Percentiles rank a stretch among this genome's conserved stretches.
phyloP scores from a whole-genome alignment of 2,113 vertebrate genomes.

The Ranitomeya imitator region DNA sequence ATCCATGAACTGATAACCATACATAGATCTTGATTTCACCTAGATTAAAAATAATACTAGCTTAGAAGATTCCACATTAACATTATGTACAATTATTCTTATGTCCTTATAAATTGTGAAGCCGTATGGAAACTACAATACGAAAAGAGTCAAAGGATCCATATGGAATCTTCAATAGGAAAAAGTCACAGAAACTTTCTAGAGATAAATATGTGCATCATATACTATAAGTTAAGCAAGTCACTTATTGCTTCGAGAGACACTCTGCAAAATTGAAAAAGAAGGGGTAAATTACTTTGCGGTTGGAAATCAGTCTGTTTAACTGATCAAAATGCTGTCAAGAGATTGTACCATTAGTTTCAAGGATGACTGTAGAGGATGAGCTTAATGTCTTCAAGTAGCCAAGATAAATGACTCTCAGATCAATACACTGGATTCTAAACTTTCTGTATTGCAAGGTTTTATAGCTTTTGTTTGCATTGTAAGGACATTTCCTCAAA shows the following conservation, averaged over 20 bases:
- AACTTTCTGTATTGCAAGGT: constrained; percentile 40
- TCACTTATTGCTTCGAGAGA: constrained; percentile 60
- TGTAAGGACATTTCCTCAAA: constrained; percentile 58
- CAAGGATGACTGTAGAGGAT: constrained; percentile 53
- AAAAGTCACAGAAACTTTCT: constrained; percentile 10
- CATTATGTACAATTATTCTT: too few species aligned
- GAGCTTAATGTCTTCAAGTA: constrained; percentile 59
- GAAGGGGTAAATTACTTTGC: constrained; percentile 59
- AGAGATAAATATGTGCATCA: constrained; percentile 28
- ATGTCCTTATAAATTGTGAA: not conserved
- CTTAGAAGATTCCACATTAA: too few species aligned
- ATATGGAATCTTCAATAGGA: not conserved
- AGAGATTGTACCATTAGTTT: constrained; percentile 61
- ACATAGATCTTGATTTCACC: too few species aligned
- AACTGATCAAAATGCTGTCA: constrained; percentile 61
- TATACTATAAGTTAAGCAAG: constrained; percentile 40
- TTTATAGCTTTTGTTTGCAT: constrained; percentile 57
- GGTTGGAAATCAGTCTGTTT: constrained; percentile 60
- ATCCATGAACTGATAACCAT: too few species aligned
- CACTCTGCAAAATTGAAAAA: constrained; percentile 61
- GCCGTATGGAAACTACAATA: not conserved
- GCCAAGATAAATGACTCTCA: constrained; percentile 55
- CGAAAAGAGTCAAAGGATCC: too few species aligned
- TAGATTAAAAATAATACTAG: too few species aligned
- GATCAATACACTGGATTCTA: constrained; percentile 55